A percentile compares a stretch with the other conserved stretches of the same genome.
Conservation (phyloP, 2,888 invertebrate genomes). For the Drosophila fungiperda region DNA sequence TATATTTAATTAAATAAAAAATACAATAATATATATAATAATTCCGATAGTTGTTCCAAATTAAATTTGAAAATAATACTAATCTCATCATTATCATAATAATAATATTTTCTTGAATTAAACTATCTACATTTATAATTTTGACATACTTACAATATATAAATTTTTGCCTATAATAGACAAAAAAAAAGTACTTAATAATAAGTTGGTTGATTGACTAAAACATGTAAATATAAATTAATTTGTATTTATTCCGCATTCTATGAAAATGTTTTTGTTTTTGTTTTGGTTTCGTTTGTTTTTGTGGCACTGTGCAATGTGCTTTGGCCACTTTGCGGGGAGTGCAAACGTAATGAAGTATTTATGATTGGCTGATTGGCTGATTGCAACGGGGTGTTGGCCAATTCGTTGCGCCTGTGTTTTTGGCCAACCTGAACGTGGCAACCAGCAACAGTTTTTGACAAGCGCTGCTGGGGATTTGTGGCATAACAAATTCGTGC, state of each 20-base stretch:
- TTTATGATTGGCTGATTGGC: conserved; percentile 74
- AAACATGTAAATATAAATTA: background rate
- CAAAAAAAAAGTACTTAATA: background rate
- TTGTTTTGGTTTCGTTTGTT: background rate
- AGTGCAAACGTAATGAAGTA: conserved; percentile 68
- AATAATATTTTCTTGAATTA: background rate
- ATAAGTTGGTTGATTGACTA: rapidly evolving
- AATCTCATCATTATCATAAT: background rate
- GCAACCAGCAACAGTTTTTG: conserved; percentile 52
- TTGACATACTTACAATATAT: background rate
- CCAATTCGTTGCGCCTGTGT: conserved; percentile 42
- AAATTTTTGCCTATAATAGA: background rate
- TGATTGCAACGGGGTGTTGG: conserved; percentile 43
- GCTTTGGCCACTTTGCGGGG: conserved; percentile 9
- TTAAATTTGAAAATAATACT: background rate
- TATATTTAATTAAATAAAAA: background rate
- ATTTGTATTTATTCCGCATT: background rate
- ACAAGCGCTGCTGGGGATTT: conserved; percentile 76
- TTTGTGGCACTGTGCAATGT: conserved; percentile 28
- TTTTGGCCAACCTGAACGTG: conserved; percentile 30
- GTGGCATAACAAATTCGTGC: conserved; percentile 68
- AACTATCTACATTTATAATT: background rate
- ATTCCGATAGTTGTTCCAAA: background rate
- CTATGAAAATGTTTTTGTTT: background rate
- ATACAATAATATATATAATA: background rate